Base-by-base conservation (phyloP, 2,113 vertebrate species). In the Balaenoptera acutorostrata region DNA sequence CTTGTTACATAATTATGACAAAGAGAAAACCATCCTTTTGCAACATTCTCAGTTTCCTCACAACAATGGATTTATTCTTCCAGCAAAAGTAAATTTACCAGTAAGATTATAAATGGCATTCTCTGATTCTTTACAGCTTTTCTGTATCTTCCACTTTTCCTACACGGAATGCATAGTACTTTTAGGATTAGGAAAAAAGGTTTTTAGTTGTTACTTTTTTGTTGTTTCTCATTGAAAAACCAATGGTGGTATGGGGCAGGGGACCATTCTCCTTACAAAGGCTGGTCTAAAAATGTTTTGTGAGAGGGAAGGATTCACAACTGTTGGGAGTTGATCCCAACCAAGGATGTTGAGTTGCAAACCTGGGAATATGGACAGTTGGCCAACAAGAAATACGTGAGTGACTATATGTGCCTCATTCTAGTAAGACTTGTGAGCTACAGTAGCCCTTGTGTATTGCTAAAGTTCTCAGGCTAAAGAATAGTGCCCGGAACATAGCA, bases 1-100 rank as follows among this genome's bases (percentile, higher is more conserved):
- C 81, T 88, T 14, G 61, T 74, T 90, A 83, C 10, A 46, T 84
- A 94, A 95, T 74, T 68, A 77, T 36, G 86, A 88, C 39, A 91
- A 71, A 95, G 44, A 77, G 64, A 89, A 92, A 93, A 72, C 5
- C 55, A 74, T 31, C 18, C 36, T 95, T 52, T 89, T 82, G 23
- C 36, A 86, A 87, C 29, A 8, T 77, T 78, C 27, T 75, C n/a
- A 78, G 86, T 17, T 69, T 90, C 46, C 52, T 92, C 69, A 90
- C 23, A 52, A 89, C 36, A 66, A 39, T 41, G 59, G n/a, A 91
- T 82, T 93, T 96, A 92, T 88, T 94, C 52, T 85, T 81, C 81
- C 29, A 96, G 44, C 12, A 94, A 82, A 97, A 88, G 86, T 69
- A 18, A 46, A 91, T 63, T 96, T 85, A 68, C 20, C 59, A 63